Evolutionary conservation across 2,888 invertebrate genomes (phyloP).

Genomic region (Rhimphoctona megacephalus): DNA sequence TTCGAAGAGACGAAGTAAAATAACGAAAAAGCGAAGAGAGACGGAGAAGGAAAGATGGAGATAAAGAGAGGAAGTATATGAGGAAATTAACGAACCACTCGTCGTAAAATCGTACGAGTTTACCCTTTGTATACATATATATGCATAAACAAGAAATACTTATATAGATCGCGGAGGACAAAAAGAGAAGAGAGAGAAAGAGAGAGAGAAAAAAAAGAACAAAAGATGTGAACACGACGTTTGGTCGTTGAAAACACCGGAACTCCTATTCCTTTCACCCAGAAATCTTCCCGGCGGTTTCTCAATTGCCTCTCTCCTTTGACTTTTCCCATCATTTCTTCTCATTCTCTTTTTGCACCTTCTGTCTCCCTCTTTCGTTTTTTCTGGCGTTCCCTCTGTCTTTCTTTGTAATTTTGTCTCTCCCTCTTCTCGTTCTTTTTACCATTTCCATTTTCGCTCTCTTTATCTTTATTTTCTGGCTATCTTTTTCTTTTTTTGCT

Average conservation of each 20-base stretch:
- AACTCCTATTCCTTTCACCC: constrained; percentile 55
- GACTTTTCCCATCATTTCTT: constrained; percentile 60
- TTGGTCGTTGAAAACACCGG: constrained; percentile 55
- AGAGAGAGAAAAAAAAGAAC: background rate
- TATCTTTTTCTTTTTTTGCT: background rate
- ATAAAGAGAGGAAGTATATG: constrained; percentile 20
- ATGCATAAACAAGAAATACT: constrained; percentile 4
- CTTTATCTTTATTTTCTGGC: constrained; percentile 37
- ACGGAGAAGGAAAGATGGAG: background rate
- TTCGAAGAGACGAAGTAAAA: constrained; percentile 39
- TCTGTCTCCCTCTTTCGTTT: constrained; percentile 38
- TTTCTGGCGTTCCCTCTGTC: background rate
- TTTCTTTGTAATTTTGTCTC: background rate
- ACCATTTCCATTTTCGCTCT: constrained; percentile 28
- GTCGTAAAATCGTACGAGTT: constrained; percentile 53
- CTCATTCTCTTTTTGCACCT: constrained; percentile 4
- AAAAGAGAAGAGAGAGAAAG: background rate
- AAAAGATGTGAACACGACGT: constrained; percentile 37
- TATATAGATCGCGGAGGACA: background rate
- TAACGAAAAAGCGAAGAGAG: constrained; percentile 8
- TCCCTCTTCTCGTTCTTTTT: constrained; percentile 29
- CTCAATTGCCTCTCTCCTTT: constrained; percentile 60
- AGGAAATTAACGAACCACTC: constrained; percentile 56
- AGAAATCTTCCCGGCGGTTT: constrained; percentile 48
- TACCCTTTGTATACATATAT: background rate